Base-by-base conservation (phyloP, 2,888 invertebrate genomes). In the Hofmannophila pseudospretella region DNA sequence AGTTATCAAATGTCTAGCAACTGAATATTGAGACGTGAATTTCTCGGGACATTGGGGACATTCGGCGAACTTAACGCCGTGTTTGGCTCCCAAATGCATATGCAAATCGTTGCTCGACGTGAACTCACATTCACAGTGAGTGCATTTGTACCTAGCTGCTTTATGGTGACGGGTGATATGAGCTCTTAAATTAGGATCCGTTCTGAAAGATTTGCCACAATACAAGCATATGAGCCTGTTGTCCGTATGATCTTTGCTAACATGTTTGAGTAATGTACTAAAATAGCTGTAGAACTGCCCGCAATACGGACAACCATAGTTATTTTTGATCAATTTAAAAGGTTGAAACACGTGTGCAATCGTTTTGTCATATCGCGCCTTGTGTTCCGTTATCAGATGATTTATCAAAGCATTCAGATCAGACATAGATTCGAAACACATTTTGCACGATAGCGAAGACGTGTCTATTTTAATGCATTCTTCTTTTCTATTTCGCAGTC, bases 401-500 rank as follows among this genome's bases (percentile, higher is more conserved):
- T 68, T 50, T 12, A 74, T 59, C 9, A 75, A 39, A 8, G 39
- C 32, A 7, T 58, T 53, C 22, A 79, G 52, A 48, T 68, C 66
- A 8, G 49, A 38, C 28, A 71, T 50, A 0, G 54, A 36, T 41
- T 61, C 49, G 5, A 50, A 60, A 39, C 79, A 79, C 11, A 75
- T 41, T 44, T 70, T 78, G 35, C 78, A 77, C 12, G 75, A 64
- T 1, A 80, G 41, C 0, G 51, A 40, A 0, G 76, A 68, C 1
- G 54, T 60, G 34, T 85, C 85, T 1, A 84, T 51, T 66, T 84
- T 84, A 7, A 84, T 67, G 39, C 60, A 62, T 1, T 72, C 74
- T 9, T 78, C 69, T 2, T 69, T 62, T 37, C 71, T 60, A n/a
- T 74, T 72, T 0, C 66, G 55, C 10, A 80, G 41, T 40, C 57